These are phyloP conservation scores for Drosophila peninsularis DNA, from an alignment of 2,888 invertebrate genomes.

Conservation along the genomic window DNA sequence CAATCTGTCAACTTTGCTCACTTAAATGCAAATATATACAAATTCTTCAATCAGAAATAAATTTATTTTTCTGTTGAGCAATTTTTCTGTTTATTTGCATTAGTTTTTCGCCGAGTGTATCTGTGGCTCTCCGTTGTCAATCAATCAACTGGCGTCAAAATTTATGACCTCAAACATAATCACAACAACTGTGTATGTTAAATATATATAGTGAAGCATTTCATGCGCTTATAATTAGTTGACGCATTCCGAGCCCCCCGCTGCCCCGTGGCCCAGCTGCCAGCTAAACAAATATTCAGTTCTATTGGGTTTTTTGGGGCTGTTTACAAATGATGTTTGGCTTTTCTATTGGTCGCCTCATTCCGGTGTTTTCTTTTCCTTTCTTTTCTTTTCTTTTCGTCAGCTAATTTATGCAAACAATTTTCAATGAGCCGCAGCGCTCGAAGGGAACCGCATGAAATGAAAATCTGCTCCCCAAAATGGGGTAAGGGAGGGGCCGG, in stretches of 20 bases:
- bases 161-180: slow-evolving; percentile 73
- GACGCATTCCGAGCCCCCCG: slow-evolving; percentile 39
- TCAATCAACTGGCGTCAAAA: slow-evolving; percentile 76
- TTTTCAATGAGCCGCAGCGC: slow-evolving; percentile 62
- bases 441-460: slow-evolving; percentile 21
- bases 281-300: slow-evolving; percentile 34
- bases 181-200: slow-evolving; percentile 46
- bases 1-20: too few relatives aligned
- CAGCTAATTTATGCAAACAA: slow-evolving; percentile 73
- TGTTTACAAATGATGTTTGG: slow-evolving; percentile 67
- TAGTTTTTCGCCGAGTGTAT: slow-evolving; percentile 6
- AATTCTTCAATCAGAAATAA: not conserved
- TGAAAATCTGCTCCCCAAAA: slow-evolving; percentile 23
- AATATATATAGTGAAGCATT: slow-evolving; percentile 35
- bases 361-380: slow-evolving; percentile 10
- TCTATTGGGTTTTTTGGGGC: slow-evolving; percentile 27
- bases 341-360: slow-evolving; percentile 37
- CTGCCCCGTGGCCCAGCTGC: not conserved
- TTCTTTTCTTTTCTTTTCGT: slow-evolving; percentile 36
- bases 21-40: not conserved
- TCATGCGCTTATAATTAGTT: slow-evolving; percentile 66
- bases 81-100: not conserved
- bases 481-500: not conserved
- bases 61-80: not conserved
- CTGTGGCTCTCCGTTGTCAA: slow-evolving; percentile 49